Percentiles rank a stretch among this genome's conserved stretches.
These are phyloP conservation scores for Nymphalis urticae DNA, from an alignment of 2,888 invertebrate species.

Conservation along the genomic window DNA sequence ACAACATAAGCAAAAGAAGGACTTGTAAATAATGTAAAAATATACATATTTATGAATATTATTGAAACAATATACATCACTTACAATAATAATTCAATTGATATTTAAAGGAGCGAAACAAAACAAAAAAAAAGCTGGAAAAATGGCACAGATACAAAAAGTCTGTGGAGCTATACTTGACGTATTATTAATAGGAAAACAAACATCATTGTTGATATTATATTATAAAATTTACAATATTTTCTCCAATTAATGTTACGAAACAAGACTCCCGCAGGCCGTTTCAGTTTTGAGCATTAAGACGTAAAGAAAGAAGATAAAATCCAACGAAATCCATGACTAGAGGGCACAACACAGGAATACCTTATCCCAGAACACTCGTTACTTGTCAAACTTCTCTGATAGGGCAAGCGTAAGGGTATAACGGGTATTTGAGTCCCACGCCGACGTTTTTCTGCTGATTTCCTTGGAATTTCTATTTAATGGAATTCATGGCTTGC, in stretches of 20 bases:
- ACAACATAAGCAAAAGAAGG: no score
- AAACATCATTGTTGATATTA: no score
- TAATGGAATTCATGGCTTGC: constrained; percentile 27
- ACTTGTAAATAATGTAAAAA: no score
- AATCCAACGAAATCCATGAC: constrained; percentile 32
- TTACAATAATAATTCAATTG: no score
- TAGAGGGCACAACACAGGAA: constrained; percentile 37
- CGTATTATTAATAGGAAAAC: no score
- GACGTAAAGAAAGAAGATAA: constrained; percentile 24
- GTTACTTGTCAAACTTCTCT: constrained; percentile 74
- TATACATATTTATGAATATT: neutral
- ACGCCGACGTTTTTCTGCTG: constrained; percentile 53
- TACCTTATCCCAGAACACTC: constrained; percentile 71
- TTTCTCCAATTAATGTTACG: constrained; percentile 23
- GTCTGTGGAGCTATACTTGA: no score
- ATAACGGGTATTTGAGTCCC: constrained; percentile 40
- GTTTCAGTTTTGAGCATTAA: constrained; percentile 17
- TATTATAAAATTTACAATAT: neutral
- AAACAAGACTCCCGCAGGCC: constrained; percentile 19
- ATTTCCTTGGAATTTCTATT: constrained; percentile 38
- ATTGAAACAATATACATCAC: no score
- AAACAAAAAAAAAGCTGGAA: no score
- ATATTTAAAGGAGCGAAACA: no score
- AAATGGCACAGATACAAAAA: no score
- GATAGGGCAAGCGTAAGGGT: constrained; percentile 61